A percentile compares a stretch with the other conserved stretches of the same genome.
These are phyloP conservation scores for Amniataba percoides DNA, from an alignment of 2,797 vertebrate genomes.

Conservation along the genomic window DNA sequence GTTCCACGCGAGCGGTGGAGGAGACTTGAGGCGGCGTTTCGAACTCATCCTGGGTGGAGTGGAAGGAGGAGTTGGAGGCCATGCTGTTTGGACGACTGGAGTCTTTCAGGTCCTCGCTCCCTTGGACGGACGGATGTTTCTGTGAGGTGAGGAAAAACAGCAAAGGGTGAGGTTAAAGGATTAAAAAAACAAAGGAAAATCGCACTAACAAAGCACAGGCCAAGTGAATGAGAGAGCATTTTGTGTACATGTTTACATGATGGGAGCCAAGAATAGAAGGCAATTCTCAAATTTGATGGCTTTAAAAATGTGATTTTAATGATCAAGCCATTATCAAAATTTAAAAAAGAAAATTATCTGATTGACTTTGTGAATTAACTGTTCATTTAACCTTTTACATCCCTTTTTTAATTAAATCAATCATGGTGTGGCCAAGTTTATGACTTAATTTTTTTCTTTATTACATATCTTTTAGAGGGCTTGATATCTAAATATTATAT, in stretches of 20 bases:
- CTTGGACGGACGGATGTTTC: slow-evolving; percentile 80
- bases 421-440: neutral
- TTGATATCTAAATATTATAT: neutral
- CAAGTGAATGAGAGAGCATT: neutral
- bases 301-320: neutral
- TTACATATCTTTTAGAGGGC: too few relatives aligned
- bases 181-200: neutral
- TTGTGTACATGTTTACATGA: neutral
- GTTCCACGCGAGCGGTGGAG: slow-evolving; percentile 55
- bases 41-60: slow-evolving; percentile 88
- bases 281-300: neutral
- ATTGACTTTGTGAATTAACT: too few relatives aligned
- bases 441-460: neutral
- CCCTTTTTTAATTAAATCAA: too few relatives aligned
- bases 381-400: too few relatives aligned
- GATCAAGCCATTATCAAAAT: neutral
- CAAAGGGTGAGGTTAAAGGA: neutral
- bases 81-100: slow-evolving; percentile 84
- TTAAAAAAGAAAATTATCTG: neutral
- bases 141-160: slow-evolving; percentile 42
- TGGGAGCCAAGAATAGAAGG: neutral
- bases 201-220: neutral
- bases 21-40: slow-evolving; percentile 63
- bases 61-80: slow-evolving; percentile 87
- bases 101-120: slow-evolving; percentile 75